phyloP scores from a whole-genome alignment of 1,140 invertebrate genomes.

The Ericerus pela region DNA sequence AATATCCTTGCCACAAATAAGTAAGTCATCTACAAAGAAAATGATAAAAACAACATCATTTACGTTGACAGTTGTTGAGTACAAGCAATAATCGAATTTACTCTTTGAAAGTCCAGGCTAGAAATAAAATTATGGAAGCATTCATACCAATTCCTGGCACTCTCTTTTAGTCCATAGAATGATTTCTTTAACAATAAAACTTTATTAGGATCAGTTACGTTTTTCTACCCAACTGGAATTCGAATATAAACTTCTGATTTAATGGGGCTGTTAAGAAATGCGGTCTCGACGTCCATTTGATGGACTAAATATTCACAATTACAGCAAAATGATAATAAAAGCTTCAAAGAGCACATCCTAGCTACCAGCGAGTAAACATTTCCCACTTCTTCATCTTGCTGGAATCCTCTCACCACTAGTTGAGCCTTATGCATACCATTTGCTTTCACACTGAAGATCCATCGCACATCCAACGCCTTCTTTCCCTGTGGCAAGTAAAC shows the following conservation, averaged over 20 bases:
- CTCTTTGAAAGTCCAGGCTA: too few species aligned
- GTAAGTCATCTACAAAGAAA: slow-evolving; percentile 16
- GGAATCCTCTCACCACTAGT: slow-evolving; percentile 21
- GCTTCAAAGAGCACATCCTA: slow-evolving; percentile 19
- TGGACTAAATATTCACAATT: slow-evolving; percentile 4
- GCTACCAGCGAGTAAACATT: slow-evolving; percentile 22
- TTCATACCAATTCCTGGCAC: slow-evolving; percentile 23
- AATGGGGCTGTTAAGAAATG: slow-evolving; percentile 25
- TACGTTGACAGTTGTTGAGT: not conserved
- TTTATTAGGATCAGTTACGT: not conserved
- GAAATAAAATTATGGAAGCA: too few species aligned
- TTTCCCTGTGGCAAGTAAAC: slow-evolving; percentile 17
- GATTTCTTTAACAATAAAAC: slow-evolving; percentile 18
- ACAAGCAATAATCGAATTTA: slow-evolving; percentile 1
- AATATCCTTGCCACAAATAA: not conserved
- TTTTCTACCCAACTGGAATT: slow-evolving; percentile 20
- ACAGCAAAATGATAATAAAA: slow-evolving; percentile 20
- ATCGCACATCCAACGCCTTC: slow-evolving; percentile 18
- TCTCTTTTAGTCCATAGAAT: slow-evolving; percentile 23
- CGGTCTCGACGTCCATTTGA: slow-evolving; percentile 23
- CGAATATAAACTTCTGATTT: slow-evolving; percentile 25
- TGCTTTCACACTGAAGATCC: slow-evolving; percentile 20
- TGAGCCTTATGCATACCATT: slow-evolving; percentile 21
- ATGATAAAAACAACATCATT: slow-evolving; percentile 18
- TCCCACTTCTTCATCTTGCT: slow-evolving; percentile 18